Base-by-base conservation (phyloP, 1,140 invertebrate species). In the Pachypeltis micranthus region DNA sequence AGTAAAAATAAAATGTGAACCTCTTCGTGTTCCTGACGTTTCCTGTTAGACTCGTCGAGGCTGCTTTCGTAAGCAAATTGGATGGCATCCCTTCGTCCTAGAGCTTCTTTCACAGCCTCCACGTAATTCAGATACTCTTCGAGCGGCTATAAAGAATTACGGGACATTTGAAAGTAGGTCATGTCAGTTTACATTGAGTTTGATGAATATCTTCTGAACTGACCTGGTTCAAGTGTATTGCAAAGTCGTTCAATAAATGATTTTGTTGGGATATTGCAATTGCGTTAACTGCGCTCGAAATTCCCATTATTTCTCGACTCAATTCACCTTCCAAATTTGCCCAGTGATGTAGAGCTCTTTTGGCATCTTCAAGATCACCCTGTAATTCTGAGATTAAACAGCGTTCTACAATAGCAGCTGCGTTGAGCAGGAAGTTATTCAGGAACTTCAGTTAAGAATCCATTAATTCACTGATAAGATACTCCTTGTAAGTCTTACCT, bases 41-140 rank as follows among this genome's bases (percentile, higher is more conserved):
- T 79, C 65, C 82, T 84, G 26, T 80, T 76, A 19, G 86, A 71
- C 67, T 86, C 83, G 54, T 87, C 84, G 21, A 84, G 69, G 1
- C 81, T 82, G 59, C 78, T 72, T 70, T 88, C 85, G 70, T 85
- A 86, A 63, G 83, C 78, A 64, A 80, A 80, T 71, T 87, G 85
- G 71, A 85, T 81, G n/a, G 76, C 76, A 70, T 88, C 85, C 47
- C 86, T 74, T 61, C 82, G 78, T 44, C 75, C 71, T 59, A 87
- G 69, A n/a, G 83, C 83, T 69, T 85, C 84, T 73, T 85, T 82
- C 0, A 83, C 81, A 24, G 83, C 80, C 63, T 84, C 85, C 59
- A 85, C 77, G 68, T 87, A 88, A 39, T 82, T 74, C 14, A 85
- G 73, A 66, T 87, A 88, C 68, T 88, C 86, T 68, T 81, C 80